Base-by-base conservation (phyloP, 1,140 invertebrate species). In the Drosophila aff. region DNA sequence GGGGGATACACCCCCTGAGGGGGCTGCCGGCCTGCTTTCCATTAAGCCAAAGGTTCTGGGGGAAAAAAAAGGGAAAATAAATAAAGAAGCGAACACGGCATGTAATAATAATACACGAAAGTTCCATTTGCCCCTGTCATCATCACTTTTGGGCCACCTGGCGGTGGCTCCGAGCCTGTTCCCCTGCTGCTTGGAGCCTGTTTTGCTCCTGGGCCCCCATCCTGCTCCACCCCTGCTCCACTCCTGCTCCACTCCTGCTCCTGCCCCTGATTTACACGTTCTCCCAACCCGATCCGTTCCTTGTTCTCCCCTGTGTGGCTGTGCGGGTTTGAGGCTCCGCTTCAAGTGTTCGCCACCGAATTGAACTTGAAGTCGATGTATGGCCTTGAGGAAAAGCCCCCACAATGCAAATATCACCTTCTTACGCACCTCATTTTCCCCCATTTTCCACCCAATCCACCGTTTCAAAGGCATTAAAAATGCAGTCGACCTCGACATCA, bases 71-170 rank as follows among this genome's bases (percentile, higher is more conserved):
- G 31, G 31, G 46, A 11, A 55, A 65, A 55, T 31, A 52, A 55
- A 23, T 40, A 73, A 62, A 75, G 47, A 38, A 71, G 53, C 46
- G 40, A 69, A 67, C 49, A 75, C 47, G 40, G 46, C 68, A 66
- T 75, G 69, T 66, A 69, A 75, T 79, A 79, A 79, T 75, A 82
- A 79, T 79, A 82, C 80, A 82, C 64, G 80, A 79, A 82, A 82
- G 46, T 82, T 82, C 80, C 81, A 82, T 82, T 82, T 82, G 75
- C 38, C 75, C 69, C 75, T 82, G 80, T 82, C 80, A 79, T 82
- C 80, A 82, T 82, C 75, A 82, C 75, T 82, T 75, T 68, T 60
- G 62, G 18, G 50, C 40, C 59, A 67, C 62, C 67, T 62, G 63
- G 28, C 23, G 21, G 63, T 44, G 63, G 28, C 26, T 11, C 10